phyloP scores from a whole-genome alignment of 2,113 vertebrate species.

The Theristicus caerulescens region DNA sequence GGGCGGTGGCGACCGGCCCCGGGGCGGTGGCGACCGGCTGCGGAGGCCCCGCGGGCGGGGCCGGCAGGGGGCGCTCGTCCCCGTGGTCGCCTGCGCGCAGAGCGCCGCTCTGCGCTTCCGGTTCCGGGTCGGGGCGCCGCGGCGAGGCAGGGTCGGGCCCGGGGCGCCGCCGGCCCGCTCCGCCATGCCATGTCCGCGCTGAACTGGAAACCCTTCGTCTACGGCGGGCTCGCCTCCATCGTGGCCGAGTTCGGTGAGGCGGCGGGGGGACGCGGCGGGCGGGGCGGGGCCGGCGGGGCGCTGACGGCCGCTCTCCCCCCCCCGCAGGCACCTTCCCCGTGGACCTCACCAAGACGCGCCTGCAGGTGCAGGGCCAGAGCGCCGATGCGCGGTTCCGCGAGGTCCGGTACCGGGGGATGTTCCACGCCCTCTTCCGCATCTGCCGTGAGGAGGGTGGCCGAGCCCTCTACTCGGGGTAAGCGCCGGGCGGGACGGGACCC shows the following conservation, averaged over 20 bases:
- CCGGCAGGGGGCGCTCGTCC: not conserved
- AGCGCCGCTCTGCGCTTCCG: too few species aligned
- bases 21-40: too few species aligned
- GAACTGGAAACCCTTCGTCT: slow-evolving; percentile 97
- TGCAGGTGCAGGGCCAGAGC: slow-evolving; percentile 94
- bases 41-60: too few species aligned
- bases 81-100: too few species aligned
- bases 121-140: not conserved
- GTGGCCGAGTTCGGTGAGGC: slow-evolving; percentile 92
- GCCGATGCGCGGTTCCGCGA: slow-evolving; percentile 86
- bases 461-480: slow-evolving; percentile 92
- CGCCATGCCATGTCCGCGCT: slow-evolving; percentile 85
- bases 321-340: slow-evolving; percentile 90
- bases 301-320: not conserved
- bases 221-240: slow-evolving; percentile 93
- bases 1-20: too few species aligned
- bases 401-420: slow-evolving; percentile 93
- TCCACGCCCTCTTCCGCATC: slow-evolving; percentile 91
- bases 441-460: slow-evolving; percentile 89
- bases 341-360: slow-evolving; percentile 92
- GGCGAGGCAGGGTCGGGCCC: not conserved
- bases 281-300: not conserved
- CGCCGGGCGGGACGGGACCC: not conserved
- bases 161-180: not conserved
- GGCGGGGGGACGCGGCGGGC: not conserved